A percentile compares a stretch with the other conserved stretches of the same genome.
Evolutionary conservation across 2,113 vertebrate species (phyloP).

Genomic region (Mungos mungo): DNA sequence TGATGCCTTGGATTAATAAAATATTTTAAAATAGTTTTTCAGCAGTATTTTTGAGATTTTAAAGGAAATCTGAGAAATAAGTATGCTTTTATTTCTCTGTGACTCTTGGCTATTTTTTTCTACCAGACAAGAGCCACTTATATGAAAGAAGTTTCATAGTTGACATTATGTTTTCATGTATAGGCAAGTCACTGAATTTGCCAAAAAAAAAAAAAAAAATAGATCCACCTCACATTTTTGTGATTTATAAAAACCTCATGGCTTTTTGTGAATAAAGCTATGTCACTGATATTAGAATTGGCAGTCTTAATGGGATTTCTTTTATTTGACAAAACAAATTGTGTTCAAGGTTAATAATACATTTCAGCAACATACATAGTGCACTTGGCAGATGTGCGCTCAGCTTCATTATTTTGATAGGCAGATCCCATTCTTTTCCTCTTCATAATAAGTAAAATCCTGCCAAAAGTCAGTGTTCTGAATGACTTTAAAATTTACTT

Average conservation of each 20-base stretch:
- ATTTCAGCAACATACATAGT: conserved; percentile 37
- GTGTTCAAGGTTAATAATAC: conserved; percentile 64
- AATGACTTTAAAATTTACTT: conserved; percentile 73
- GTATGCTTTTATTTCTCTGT: background rate
- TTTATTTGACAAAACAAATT: conserved; percentile 65
- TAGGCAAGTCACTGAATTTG: background rate
- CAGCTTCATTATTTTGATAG: conserved; percentile 70
- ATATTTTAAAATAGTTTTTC: background rate
- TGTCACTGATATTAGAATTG: conserved; percentile 73
- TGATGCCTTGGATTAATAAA: background rate
- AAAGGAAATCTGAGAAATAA: background rate
- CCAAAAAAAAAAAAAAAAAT: background rate
- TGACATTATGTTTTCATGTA: background rate
- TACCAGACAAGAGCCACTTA: background rate
- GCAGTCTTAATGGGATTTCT: conserved; percentile 54
- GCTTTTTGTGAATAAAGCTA: conserved; percentile 54
- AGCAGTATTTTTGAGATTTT: background rate
- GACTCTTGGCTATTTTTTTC: background rate
- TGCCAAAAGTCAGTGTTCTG: conserved; percentile 65
- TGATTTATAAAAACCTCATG: conserved; percentile 16
- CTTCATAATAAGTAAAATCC: conserved; percentile 62
- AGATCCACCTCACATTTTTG: background rate
- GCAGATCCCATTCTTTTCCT: conserved; percentile 68
- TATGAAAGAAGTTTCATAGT: background rate
- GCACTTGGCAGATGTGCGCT: conserved; percentile 56